Evolutionary conservation across 2,797 vertebrate genomes (phyloP), one percentile per base, ranked within the genome.

Genomic region (Xyrichtys novacula): DNA sequence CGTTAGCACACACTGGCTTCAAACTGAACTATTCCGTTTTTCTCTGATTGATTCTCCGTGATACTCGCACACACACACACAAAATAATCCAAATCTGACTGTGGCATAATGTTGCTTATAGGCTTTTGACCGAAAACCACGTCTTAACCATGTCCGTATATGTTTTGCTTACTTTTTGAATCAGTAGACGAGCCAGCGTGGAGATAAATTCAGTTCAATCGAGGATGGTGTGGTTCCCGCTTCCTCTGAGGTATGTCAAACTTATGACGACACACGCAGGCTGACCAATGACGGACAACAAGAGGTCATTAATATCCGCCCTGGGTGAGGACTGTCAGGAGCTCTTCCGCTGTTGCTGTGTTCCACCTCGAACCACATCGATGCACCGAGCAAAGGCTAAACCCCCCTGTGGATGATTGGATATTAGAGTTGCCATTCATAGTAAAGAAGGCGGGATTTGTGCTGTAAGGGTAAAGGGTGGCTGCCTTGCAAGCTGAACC

Each of bases 181-280:
- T 10, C 23, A 25, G 46, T 31, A 16, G 34, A 12, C 20, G 16
- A 60, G 31, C 25, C 71, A 62, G 49, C 77, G 81, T 72, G 71
- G 61, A 72, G n/a, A 42, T 44, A 52, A 46, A n/a, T 43, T 26
- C 60, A 60, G 49, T 12, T 39, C 43, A 46, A 28, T 2, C n/a
- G 38, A 65, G 40, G 57, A 0, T 56, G 63, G 22, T 17, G 71
- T n/a, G 11, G 67, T 86, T 89, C 88, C 88, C 86, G 88, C 88
- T 89, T 81, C 80, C 80, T 84, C 47, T 0, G 54, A 48, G 23
- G 43, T 34, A 61, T 74, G 56, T 77, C 73, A 3, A 39, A 20
- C 5, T 0, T 0, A 0, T 69, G 61, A 83, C 68, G 63, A 75
- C 32, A 4, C 2, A 0, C 4, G 1, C 11, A 25, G 36, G 0